phyloP scores from a whole-genome alignment of 2,113 vertebrate species.

The Lipophrys pholis region DNA sequence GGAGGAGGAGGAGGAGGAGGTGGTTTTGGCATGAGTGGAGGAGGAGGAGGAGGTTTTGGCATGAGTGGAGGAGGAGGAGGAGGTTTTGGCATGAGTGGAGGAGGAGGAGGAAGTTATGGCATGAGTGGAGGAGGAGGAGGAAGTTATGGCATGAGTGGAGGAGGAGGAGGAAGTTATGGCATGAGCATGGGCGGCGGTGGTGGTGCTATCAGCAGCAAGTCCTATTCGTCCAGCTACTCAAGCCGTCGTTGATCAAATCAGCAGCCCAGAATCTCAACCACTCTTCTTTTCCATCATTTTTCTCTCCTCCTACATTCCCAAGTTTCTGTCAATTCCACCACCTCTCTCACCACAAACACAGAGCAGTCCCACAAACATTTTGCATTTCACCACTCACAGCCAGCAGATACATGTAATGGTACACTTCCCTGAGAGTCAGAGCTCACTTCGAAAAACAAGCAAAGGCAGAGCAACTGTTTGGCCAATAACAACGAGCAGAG shows the following conservation, averaged over 20 bases:
- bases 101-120: no score
- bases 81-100: no score
- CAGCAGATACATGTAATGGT: constrained; percentile 3
- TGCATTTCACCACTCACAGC: constrained; percentile 6
- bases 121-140: no score
- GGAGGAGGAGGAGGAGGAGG: background rate
- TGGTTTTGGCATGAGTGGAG: no score
- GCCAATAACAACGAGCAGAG: constrained; percentile 39
- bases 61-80: no score
- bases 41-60: no score
- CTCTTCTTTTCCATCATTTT: constrained; percentile 18
- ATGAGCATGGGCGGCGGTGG: background rate
- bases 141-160: no score
- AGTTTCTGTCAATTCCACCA: background rate
- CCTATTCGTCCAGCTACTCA: background rate
- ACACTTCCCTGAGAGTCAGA: constrained; percentile 24
- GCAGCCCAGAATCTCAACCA: background rate
- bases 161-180: no score
- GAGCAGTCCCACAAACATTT: constrained; percentile 11
- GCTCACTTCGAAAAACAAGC: constrained; percentile 32
- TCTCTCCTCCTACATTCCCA: constrained; percentile 16
- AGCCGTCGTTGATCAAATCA: constrained; percentile 22
- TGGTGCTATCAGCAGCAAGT: background rate
- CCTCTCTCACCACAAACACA: constrained; percentile 9
- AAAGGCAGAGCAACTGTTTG: constrained; percentile 38